These are phyloP conservation scores for Hystrix cristata DNA, from an alignment of 2,113 vertebrate species.

Conservation along the genomic window DNA sequence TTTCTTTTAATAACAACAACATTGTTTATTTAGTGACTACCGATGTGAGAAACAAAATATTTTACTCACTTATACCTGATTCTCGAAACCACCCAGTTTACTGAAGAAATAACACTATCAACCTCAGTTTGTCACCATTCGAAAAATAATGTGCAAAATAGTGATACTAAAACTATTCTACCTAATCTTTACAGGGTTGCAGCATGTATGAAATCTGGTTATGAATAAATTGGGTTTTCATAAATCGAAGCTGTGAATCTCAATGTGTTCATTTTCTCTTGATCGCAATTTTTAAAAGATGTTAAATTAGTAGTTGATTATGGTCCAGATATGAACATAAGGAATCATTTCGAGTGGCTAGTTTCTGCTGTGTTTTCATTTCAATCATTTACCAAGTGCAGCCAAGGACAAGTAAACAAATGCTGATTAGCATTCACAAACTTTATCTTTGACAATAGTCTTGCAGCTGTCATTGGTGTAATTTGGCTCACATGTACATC, in stretches of 20 bases:
- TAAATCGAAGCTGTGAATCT: not conserved
- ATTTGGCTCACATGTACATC: not conserved
- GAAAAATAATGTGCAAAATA: not conserved
- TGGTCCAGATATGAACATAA: not conserved
- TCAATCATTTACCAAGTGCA: not conserved
- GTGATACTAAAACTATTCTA: not conserved
- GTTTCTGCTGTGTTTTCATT: not conserved
- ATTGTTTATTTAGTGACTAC: not conserved
- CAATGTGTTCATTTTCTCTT: not conserved
- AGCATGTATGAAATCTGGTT: not conserved
- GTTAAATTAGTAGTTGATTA: not conserved
- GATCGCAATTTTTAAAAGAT: not conserved
- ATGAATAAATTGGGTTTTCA: not conserved
- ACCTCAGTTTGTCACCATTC: not conserved
- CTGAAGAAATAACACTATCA: not conserved
- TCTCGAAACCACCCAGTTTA: not conserved
- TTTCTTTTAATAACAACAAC: not conserved
- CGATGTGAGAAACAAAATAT: not conserved
- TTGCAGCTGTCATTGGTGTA: conserved; percentile 23
- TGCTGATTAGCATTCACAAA: not conserved
- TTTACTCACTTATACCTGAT: not conserved
- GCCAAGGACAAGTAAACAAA: not conserved
- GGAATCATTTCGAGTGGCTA: not conserved
- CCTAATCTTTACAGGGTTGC: not conserved
- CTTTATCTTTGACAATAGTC: not conserved